Conservation (phyloP, 2,797 vertebrate species). For the Moxostoma hubbsi region DNA sequence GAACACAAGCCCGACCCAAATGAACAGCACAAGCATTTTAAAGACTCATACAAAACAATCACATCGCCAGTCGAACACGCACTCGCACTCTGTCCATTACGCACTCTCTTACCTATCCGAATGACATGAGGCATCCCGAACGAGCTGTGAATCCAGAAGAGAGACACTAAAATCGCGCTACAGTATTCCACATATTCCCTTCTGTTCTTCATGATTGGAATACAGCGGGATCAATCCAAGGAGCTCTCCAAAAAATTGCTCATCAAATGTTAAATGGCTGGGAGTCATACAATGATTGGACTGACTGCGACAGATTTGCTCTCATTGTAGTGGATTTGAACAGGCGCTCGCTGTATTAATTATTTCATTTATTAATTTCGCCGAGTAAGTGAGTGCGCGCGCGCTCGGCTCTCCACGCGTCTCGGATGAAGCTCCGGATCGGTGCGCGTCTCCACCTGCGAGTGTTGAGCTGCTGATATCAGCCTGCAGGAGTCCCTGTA, state of each 20-base stretch:
- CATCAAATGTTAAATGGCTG: constrained; percentile 77
- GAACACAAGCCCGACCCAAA: constrained; percentile 14
- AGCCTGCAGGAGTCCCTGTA: constrained; percentile 81
- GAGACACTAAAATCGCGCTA: constrained; percentile 86
- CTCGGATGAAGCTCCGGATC: constrained; percentile 72
- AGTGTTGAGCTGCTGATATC: constrained; percentile 73
- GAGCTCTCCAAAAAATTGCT: constrained; percentile 77
- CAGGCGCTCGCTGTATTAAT: constrained; percentile 62
- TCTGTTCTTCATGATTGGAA: constrained; percentile 92
- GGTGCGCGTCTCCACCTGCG: constrained; percentile 80
- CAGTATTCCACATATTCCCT: constrained; percentile 94
- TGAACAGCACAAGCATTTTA: constrained; percentile 1
- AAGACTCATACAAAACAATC: neutral
- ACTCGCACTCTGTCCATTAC: constrained; percentile 13
- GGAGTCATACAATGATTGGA: constrained; percentile 75
- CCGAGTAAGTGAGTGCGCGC: constrained; percentile 16
- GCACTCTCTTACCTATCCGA: constrained; percentile 89
- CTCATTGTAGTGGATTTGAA: constrained; percentile 86
- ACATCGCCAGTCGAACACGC: neutral
- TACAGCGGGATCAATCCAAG: constrained; percentile 84
- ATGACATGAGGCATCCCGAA: constrained; percentile 98
- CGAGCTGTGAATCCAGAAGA: constrained; percentile 90
- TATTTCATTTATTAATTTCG: constrained; percentile 27
- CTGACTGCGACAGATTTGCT: constrained; percentile 79
- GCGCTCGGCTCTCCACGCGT: constrained; percentile 30